Conservation (phyloP, 2,888 invertebrate genomes). For the Rosalia funebris region DNA sequence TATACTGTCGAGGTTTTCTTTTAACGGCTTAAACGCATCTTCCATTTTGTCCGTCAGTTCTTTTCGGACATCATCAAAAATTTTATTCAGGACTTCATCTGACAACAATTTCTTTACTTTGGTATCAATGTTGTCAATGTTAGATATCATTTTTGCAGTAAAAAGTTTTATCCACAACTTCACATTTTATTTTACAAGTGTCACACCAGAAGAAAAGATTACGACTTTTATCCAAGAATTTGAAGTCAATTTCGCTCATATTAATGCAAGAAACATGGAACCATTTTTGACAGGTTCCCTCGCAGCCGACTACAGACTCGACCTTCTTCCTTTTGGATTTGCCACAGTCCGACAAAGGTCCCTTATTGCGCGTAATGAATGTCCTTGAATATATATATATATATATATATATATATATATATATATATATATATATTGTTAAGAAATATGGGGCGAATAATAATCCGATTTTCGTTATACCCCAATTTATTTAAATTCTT, state of each 20-base stretch:
- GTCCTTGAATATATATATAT: no score
- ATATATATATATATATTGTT: no score
- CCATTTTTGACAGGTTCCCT: background rate
- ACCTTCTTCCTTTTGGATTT: background rate
- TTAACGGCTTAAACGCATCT: background rate
- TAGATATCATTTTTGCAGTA: background rate
- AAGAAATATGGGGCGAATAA: no score
- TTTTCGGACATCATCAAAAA: background rate
- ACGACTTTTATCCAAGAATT: background rate
- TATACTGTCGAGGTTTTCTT: background rate
- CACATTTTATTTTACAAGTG: background rate
- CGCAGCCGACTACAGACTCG: background rate
- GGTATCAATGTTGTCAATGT: background rate
- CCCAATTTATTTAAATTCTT: no score
- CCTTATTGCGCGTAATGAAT: no score
- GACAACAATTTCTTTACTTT: background rate
- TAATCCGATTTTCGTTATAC: no score
- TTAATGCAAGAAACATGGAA: background rate
- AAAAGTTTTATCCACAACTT: background rate
- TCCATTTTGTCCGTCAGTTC: background rate
- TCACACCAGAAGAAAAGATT: background rate
- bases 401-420: no score
- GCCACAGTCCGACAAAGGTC: background rate
- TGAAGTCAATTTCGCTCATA: background rate
- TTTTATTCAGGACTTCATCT: background rate